phyloP scores from a whole-genome alignment of 92 coral and sea anemone species.

The Plumapathes pennacea region DNA sequence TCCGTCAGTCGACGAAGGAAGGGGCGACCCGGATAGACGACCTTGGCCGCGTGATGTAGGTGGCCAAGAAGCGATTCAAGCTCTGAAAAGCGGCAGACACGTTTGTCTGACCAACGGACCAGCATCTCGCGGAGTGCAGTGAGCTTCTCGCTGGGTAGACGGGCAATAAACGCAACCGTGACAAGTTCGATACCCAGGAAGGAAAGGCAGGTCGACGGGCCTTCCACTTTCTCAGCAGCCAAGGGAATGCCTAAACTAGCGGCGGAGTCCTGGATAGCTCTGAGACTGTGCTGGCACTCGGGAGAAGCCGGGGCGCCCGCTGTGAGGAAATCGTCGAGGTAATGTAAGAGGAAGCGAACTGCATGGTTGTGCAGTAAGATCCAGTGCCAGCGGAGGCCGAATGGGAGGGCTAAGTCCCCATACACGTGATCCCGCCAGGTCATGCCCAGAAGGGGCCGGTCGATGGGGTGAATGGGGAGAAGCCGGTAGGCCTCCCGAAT shows the following conservation, averaged over 20 bases:
- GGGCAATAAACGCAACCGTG: conserved; percentile 11
- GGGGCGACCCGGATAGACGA: background rate
- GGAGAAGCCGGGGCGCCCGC: background rate
- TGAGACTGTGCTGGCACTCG: background rate
- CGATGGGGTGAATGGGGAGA: conserved; percentile 11
- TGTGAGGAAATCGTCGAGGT: conserved; percentile 14
- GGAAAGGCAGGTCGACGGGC: conserved; percentile 29
- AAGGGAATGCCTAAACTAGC: conserved; percentile 27
- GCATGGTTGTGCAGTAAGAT: conserved; percentile 3
- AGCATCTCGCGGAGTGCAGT: conserved; percentile 2
- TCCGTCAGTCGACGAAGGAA: background rate
- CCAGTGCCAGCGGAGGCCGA: conserved; percentile 11
- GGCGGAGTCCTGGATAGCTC: background rate
- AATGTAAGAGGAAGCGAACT: conserved; percentile 7
- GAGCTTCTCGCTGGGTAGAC: conserved; percentile 38
- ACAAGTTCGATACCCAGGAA: conserved; percentile 40
- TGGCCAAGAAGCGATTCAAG: conserved; percentile 12
- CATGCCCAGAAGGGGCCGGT: conserved; percentile 27
- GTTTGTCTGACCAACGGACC: conserved; percentile 1
- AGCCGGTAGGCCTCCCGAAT: conserved; percentile 15
- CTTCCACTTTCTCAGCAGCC: conserved; percentile 30
- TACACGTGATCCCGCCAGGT: conserved; percentile 11
- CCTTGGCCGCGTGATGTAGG: background rate
- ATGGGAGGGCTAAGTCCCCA: conserved; percentile 1
- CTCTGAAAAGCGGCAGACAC: background rate